Evolutionary conservation across 2,113 vertebrate species (phyloP), one percentile per base, ranked within the genome.

Genomic region (Callospermophilus lateralis): DNA sequence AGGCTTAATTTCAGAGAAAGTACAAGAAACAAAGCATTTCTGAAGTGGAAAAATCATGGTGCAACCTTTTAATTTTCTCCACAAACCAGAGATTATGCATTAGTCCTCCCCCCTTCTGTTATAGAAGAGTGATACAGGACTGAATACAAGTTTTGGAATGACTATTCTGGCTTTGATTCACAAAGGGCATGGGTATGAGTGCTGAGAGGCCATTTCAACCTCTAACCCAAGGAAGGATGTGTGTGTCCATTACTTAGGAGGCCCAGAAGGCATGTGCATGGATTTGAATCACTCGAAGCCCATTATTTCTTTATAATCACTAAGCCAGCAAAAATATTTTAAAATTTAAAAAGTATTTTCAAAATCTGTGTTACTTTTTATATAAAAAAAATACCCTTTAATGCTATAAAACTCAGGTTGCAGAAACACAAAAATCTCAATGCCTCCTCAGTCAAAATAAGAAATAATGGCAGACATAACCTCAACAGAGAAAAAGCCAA

Each of bases 391-490:
- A 28, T 37, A 83, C 15, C 6, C 73, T 94, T 96, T 80, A 78
- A 73, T 72, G n/a, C 32, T 90, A 67, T 91, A 87, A 89, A 84
- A 94, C 42, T 83, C 45, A 96, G 85, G n/a, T 81, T 15, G 26
- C 19, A 28, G 67, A 93, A 95, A 89, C 42, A 89, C 12, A 83
- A n/a, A 90, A 61, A 26, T 34, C 3, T 45, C 55, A 83, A 32
- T 6, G 20, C 24, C 22, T 94, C 30, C 12, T 96, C 48, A 78
- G 16, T 72, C 17, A 37, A 90, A 89, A 92, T 51, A 93, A 93
- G 42, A 95, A 94, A 77, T 90, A 94, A 51, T 42, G 51, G 77
- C 78, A 42, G 45, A 10, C 39, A 13, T 34, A 76, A 86, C 12
- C 26, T 80, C 61, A 81, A 24, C 1, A 95, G 86, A 85, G 61